Percentiles rank a stretch among this genome's conserved stretches.
These are phyloP conservation scores for Atta texana DNA, from an alignment of 1,140 invertebrate species.

Conservation along the genomic window DNA sequence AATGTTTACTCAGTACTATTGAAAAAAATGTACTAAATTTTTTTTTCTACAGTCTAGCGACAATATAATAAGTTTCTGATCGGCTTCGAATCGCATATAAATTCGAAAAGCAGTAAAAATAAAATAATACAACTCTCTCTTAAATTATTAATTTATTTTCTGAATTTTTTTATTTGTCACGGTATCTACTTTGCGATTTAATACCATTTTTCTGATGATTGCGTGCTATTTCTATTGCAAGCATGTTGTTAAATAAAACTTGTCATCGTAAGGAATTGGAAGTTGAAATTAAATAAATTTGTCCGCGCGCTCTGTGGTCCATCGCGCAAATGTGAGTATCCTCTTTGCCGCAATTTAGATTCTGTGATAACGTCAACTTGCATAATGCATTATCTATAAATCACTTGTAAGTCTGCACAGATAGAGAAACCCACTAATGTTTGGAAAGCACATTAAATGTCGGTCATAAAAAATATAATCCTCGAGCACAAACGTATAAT, in stretches of 20 bases:
- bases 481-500: background rate
- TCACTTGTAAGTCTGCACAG: constrained; percentile 29
- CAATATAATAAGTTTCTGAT: background rate
- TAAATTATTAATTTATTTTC: background rate
- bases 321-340: background rate
- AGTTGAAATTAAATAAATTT: constrained; percentile 10
- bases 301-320: background rate
- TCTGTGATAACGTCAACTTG: constrained; percentile 19
- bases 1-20: too few relatives aligned
- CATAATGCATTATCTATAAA: constrained; percentile 40
- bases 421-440: constrained; percentile 35
- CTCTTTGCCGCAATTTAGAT: background rate
- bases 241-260: background rate
- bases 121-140: background rate
- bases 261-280: background rate
- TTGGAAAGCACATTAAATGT: constrained; percentile 11
- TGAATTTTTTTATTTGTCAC: constrained; percentile 11
- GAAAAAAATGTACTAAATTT: too few relatives aligned
- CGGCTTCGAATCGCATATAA: background rate
- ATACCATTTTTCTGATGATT: background rate
- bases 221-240: background rate
- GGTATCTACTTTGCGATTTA: constrained; percentile 3
- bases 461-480: constrained; percentile 23
- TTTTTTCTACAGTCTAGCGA: background rate
- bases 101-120: background rate